phyloP scores from a whole-genome alignment of 2,888 invertebrate species.

The Julus scanicus region DNA sequence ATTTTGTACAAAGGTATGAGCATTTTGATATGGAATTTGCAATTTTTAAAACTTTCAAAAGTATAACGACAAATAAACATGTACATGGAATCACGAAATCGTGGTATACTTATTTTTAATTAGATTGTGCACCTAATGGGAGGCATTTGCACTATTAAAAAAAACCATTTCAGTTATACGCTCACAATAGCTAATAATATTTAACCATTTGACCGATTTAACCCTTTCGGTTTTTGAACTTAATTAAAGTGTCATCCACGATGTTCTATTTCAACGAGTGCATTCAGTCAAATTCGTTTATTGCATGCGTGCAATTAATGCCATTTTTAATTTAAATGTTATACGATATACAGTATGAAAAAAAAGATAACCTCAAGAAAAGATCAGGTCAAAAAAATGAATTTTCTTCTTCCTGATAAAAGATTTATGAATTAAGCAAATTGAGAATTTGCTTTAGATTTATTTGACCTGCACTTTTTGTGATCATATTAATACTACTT shows the following conservation, averaged over 20 bases:
- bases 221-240: background rate
- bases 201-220: background rate
- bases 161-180: background rate
- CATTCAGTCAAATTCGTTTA: background rate
- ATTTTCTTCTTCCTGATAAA: too few species aligned
- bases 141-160: too few species aligned
- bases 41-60: too few species aligned
- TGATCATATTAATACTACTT: too few species aligned
- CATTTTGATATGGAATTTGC: too few species aligned
- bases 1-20: too few species aligned
- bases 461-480: background rate
- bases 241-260: background rate
- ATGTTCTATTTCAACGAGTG: background rate
- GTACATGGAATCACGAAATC: too few species aligned
- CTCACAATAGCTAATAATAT: background rate
- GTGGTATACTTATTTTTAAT: too few species aligned
- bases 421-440: background rate
- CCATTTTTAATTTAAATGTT: background rate
- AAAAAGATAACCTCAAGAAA: background rate
- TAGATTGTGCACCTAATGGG: too few species aligned
- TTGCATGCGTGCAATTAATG: background rate
- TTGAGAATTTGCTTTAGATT: background rate
- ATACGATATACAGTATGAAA: background rate
- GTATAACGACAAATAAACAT: too few species aligned
- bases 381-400: too few species aligned